Base-by-base conservation (phyloP, 1,140 invertebrate species). In the Sinella curviseta region DNA sequence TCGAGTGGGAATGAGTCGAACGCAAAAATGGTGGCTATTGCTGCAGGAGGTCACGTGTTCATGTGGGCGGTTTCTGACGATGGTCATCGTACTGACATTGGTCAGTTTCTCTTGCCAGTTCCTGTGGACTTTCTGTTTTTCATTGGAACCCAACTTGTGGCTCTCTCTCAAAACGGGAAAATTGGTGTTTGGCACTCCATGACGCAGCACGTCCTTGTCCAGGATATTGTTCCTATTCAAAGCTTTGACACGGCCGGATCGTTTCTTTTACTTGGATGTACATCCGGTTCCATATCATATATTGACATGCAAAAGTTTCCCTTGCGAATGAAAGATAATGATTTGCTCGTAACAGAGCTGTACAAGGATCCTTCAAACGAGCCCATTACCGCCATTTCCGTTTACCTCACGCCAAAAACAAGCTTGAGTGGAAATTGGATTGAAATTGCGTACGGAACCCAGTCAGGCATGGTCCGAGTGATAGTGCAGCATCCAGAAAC, bases 241-340 rank as follows among this genome's bases (percentile, higher is more conserved):
- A 75, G 74, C 1, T 97, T 97, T 87, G 97, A 98, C 86, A 97
- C 95, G 0, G 97, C 97, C 67, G 97, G 97, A 0, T 98, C 96
- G 0, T 97, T 98, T 87, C 88, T 99, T 20, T 86, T 99, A 8
- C 89, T 99, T 0, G 97, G 97, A 1, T 98, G 97, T 84, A 95
- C 95, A 83, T 98, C 97, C 87, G 97, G 97, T 3, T 95, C 95
- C 57, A 98, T 99, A 84, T 98, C 98, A 88, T 98, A 98, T 88
- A 98, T 99, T 85, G 96, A 99, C 88, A 99, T 99, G 97, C 97
- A 99, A 87, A 99, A 99, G 86, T 99, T 99, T 88, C 97, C 97
- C 1, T 87, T 99, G 12, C 89, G 97, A 77, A 99, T 99, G 97
- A 99, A 99, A 87, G 97, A 99, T 86, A 99, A 99, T 87, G 97